phyloP scores from a whole-genome alignment of 2,797 vertebrate genomes.

The Syndactyla subalaris region DNA sequence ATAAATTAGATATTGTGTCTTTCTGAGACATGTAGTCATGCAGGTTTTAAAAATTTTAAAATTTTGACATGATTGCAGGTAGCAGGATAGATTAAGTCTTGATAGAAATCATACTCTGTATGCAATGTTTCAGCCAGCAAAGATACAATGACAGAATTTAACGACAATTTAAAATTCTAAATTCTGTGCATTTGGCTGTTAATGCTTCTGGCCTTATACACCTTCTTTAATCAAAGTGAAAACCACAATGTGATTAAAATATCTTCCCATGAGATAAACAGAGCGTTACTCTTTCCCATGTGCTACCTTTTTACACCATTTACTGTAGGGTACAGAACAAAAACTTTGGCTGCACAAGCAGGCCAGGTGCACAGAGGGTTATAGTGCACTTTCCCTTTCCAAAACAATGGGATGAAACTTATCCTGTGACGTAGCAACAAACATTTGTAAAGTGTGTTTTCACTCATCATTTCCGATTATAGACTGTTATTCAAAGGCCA shows the following conservation, averaged over 20 bases:
- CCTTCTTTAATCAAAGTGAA: constrained; percentile 3
- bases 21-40: constrained; percentile 46
- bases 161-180: background rate
- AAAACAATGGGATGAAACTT: constrained; percentile 28
- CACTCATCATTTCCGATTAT: constrained; percentile 33
- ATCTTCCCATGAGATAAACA: constrained; percentile 31
- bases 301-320: constrained; percentile 34
- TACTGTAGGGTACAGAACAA: constrained; percentile 20
- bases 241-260: background rate
- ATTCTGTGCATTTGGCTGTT: background rate
- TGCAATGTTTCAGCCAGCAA: background rate
- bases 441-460: constrained; percentile 1
- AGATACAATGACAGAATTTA: background rate
- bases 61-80: constrained; percentile 22
- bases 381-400: constrained; percentile 6
- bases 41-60: constrained; percentile 15
- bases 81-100: background rate
- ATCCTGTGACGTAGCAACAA: background rate
- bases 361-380: constrained; percentile 25
- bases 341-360: constrained; percentile 47
- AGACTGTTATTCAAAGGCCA: constrained; percentile 13
- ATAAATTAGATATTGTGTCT: constrained; percentile 72
- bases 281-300: constrained; percentile 37
- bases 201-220: background rate
- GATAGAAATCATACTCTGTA: background rate